Conservation (phyloP, 1,140 invertebrate species). For the Drosophila bipectinata region DNA sequence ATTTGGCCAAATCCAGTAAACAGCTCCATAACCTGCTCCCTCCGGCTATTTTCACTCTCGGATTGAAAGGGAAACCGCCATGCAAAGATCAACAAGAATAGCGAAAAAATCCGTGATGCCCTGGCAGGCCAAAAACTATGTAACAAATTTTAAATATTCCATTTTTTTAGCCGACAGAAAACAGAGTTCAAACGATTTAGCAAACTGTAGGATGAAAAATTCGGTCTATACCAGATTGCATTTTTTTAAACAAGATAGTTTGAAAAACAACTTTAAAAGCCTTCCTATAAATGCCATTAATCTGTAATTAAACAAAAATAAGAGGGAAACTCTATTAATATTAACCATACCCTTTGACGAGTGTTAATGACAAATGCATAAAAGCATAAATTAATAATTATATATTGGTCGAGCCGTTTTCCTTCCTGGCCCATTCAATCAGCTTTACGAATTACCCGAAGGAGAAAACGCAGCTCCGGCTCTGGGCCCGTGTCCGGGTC, state of each 20-base stretch:
- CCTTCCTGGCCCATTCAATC: slow-evolving; percentile 26
- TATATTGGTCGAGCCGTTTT: slow-evolving; percentile 29
- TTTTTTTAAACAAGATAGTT: not conserved
- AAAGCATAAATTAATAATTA: slow-evolving; percentile 31
- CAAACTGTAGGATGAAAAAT: slow-evolving; percentile 27
- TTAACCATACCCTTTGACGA: not conserved
- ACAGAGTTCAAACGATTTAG: slow-evolving; percentile 38
- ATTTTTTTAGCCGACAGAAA: slow-evolving; percentile 1
- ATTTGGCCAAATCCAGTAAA: slow-evolving; percentile 47
- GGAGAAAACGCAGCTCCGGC: slow-evolving; percentile 4
- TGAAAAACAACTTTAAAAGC: not conserved
- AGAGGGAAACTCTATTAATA: not conserved
- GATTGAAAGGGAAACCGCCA: slow-evolving; percentile 7
- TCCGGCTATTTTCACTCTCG: not conserved
- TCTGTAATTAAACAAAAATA: not conserved
- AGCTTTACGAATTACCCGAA: slow-evolving; percentile 18
- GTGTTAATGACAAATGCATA: slow-evolving; percentile 12
- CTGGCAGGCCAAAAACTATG: slow-evolving; percentile 26
- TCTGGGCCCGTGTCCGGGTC: not conserved
- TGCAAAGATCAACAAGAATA: slow-evolving; percentile 38
- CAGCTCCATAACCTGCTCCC: slow-evolving; percentile 2
- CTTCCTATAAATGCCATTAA: not conserved
- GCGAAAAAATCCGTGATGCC: not conserved
- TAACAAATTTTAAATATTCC: slow-evolving; percentile 44
- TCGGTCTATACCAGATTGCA: not conserved